These are phyloP conservation scores for Hybognathus amarus DNA, from an alignment of 2,797 vertebrate species.

Conservation along the genomic window DNA sequence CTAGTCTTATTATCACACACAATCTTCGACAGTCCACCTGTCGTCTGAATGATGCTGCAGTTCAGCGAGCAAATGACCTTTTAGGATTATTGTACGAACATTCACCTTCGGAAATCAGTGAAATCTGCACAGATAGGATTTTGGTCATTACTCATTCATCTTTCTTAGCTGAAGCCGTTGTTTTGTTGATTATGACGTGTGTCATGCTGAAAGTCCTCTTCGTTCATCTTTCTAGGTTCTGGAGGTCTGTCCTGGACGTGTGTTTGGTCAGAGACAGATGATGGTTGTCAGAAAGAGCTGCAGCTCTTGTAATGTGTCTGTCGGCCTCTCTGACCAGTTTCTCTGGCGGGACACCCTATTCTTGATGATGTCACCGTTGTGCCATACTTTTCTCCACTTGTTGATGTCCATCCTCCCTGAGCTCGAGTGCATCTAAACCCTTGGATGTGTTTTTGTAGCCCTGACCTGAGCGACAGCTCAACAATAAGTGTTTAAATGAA, in stretches of 20 bases:
- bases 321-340: too few species aligned
- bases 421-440: too few species aligned
- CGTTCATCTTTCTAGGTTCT: neutral
- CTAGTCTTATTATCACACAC: neutral
- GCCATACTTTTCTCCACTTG: too few species aligned
- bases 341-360: too few species aligned
- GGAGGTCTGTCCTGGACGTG: neutral
- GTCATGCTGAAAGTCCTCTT: neutral
- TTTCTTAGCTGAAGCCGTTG: neutral
- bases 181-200: too few species aligned
- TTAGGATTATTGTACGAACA: neutral
- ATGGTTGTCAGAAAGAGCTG: neutral
- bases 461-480: neutral
- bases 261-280: neutral
- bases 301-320: neutral
- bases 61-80: neutral
- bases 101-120: neutral
- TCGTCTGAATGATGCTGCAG: neutral
- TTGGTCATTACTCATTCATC: neutral
- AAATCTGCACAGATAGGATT: neutral
- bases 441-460: too few species aligned
- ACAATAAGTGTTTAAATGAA: too few species aligned
- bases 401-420: too few species aligned
- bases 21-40: neutral
- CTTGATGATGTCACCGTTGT: too few species aligned